Conservation (phyloP, 2,113 vertebrate species). For the Corynorhinus townsendii region DNA sequence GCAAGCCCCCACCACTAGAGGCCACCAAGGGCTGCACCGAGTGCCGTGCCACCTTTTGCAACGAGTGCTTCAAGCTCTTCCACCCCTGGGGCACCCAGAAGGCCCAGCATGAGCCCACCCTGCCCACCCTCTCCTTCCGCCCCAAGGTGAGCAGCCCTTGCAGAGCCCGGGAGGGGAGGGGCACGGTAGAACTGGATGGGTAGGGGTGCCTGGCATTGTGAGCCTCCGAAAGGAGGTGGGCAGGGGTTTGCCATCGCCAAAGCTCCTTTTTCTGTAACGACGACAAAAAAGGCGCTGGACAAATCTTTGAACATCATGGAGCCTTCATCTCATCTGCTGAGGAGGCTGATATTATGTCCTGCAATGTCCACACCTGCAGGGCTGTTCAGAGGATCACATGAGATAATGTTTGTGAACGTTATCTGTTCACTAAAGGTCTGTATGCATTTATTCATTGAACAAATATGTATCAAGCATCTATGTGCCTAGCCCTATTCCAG, state of each 20-base stretch:
- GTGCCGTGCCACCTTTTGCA: slow-evolving; percentile 97
- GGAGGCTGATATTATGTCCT: neutral
- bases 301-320: neutral
- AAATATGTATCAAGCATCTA: slow-evolving; percentile 33
- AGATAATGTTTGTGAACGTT: neutral
- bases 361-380: neutral
- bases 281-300: neutral
- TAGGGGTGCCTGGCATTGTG: neutral
- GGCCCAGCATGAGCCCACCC: slow-evolving; percentile 94
- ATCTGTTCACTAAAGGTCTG: neutral
- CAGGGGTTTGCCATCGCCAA: neutral
- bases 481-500: neutral
- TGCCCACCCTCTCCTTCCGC: slow-evolving; percentile 93
- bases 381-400: neutral
- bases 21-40: slow-evolving; percentile 97
- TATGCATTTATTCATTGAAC: neutral
- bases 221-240: neutral
- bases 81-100: slow-evolving; percentile 98
- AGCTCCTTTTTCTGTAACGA: neutral
- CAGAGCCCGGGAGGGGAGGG: neutral
- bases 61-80: slow-evolving; percentile 97
- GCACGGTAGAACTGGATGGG: neutral
- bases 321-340: neutral
- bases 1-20: slow-evolving; percentile 92
- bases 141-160: slow-evolving; percentile 87